A percentile compares a stretch with the other conserved stretches of the same genome.
These are phyloP conservation scores for Dinomys branickii DNA, from an alignment of 2,113 vertebrate genomes.

Conservation along the genomic window DNA sequence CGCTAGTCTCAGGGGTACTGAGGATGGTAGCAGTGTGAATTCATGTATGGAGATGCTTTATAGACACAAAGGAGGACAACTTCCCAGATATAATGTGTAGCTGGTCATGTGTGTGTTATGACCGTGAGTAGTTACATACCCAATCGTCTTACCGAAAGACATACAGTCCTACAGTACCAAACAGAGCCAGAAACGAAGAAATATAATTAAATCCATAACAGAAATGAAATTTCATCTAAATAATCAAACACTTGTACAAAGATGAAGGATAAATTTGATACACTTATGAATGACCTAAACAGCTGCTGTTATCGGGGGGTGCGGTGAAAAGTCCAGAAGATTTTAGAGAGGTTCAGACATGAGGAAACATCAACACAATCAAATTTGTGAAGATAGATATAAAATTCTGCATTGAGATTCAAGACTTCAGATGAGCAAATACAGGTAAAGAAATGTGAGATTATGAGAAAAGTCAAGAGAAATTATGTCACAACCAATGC, in stretches of 20 bases:
- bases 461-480: neutral
- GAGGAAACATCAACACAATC: neutral
- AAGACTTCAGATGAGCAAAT: neutral
- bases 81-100: too few relatives aligned
- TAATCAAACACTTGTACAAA: neutral
- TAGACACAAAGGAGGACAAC: neutral
- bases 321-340: neutral
- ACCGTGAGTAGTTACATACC: neutral
- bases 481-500: neutral
- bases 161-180: neutral
- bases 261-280: neutral
- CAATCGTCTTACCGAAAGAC: neutral
- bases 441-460: constrained; percentile 24
- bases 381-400: constrained; percentile 23
- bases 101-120: neutral
- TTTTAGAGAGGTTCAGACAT: neutral
- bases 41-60: too few relatives aligned
- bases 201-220: neutral
- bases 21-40: neutral
- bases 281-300: neutral
- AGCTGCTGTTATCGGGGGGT: neutral
- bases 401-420: neutral
- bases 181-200: neutral
- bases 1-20: neutral
- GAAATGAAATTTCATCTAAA: neutral